phyloP scores from a whole-genome alignment of 2,797 vertebrate genomes.

The Pagetopsis macropterus region DNA sequence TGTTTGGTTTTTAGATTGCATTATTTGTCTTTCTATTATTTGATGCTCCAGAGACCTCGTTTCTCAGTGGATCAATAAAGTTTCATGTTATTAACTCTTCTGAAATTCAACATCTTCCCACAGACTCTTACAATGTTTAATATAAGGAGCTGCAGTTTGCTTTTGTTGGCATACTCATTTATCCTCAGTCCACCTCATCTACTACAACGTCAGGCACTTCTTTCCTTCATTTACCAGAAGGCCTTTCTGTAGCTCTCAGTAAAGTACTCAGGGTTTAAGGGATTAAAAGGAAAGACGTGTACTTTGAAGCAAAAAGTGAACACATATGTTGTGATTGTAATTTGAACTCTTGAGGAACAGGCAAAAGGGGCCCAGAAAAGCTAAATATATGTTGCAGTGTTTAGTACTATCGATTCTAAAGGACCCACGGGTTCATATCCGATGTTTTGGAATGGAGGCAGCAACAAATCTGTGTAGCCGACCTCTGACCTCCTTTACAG shows the following conservation, averaged over 20 bases:
- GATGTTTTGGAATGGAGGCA: background rate
- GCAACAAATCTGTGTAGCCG: background rate
- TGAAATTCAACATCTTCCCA: conserved; percentile 26
- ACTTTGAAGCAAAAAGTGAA: background rate
- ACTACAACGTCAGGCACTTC: background rate
- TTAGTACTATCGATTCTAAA: background rate
- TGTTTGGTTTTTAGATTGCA: too few species aligned
- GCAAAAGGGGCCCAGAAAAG: background rate
- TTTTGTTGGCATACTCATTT: background rate
- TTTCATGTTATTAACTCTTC: conserved; percentile 15
- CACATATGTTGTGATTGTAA: background rate
- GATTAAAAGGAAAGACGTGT: background rate
- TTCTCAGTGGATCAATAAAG: conserved; percentile 30
- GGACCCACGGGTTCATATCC: background rate
- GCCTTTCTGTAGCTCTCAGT: background rate
- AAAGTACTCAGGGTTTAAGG: background rate
- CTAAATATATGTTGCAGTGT: background rate
- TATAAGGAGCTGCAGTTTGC: conserved; percentile 16
- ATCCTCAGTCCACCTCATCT: background rate
- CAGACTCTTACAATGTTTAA: conserved; percentile 7
- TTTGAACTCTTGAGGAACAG: background rate
- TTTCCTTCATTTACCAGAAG: conserved; percentile 3
- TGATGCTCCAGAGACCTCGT: conserved; percentile 1
- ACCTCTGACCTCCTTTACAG: background rate
- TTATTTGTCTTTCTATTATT: background rate